Evolutionary conservation across 2,113 vertebrate species (phyloP).

Genomic region (Amphilophus citrinellus): DNA sequence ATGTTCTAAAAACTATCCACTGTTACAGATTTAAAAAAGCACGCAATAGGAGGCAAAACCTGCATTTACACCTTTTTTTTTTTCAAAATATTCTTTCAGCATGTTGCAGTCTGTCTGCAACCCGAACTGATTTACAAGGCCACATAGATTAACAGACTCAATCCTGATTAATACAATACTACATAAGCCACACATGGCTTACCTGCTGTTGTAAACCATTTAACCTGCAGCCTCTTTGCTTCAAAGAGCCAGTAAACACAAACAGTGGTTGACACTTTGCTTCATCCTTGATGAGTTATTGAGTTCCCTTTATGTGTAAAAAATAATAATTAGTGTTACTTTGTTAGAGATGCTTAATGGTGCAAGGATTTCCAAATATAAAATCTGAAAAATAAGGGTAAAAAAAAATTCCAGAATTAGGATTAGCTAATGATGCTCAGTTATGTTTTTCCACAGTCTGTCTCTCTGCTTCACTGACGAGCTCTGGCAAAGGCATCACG

Average conservation of each 20-base stretch:
- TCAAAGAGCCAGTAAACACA: slow-evolving; percentile 21
- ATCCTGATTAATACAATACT: slow-evolving; percentile 66
- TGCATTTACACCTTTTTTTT: neutral
- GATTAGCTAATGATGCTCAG: neutral
- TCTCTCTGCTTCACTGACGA: slow-evolving; percentile 80
- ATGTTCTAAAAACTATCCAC: slow-evolving; percentile 9
- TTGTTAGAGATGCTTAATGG: neutral
- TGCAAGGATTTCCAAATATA: neutral
- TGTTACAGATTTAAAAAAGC: neutral
- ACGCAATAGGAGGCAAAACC: neutral
- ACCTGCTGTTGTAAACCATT: slow-evolving; percentile 51
- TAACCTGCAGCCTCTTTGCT: slow-evolving; percentile 15
- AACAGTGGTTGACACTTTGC: neutral
- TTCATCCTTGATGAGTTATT: neutral
- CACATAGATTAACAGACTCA: slow-evolving; percentile 61
- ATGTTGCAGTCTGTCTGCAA: slow-evolving; percentile 10
- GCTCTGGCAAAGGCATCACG: slow-evolving; percentile 89
- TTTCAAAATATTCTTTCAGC: neutral
- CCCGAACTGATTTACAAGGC: slow-evolving; percentile 57
- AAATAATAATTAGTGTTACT: neutral
- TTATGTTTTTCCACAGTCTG: neutral
- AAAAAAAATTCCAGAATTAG: neutral
- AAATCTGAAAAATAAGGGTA: neutral
- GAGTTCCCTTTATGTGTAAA: neutral
- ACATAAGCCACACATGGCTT: slow-evolving; percentile 27